phyloP scores from a whole-genome alignment of 2,888 invertebrate species.

The Ichneumoninae sp. region DNA sequence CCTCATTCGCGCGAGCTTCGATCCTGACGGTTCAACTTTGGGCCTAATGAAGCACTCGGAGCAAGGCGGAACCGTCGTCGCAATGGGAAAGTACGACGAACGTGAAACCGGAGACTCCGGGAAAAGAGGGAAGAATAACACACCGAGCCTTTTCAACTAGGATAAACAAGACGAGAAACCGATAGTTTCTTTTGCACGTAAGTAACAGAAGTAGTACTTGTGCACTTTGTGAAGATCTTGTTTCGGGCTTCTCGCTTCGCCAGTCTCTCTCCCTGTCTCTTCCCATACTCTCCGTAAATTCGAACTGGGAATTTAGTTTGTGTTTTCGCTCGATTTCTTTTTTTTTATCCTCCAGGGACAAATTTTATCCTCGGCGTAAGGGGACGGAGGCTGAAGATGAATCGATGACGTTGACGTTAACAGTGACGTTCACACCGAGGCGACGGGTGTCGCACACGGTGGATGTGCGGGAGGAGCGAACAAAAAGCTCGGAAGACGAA shows the following conservation, averaged over 20 bases:
- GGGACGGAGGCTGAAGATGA: conserved; percentile 49
- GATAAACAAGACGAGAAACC: conserved; percentile 20
- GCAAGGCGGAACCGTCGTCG: neutral
- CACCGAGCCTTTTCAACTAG: neutral
- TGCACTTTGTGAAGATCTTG: conserved; percentile 37
- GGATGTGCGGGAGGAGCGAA: conserved; percentile 6
- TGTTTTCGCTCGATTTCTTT: neutral
- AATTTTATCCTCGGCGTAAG: conserved; percentile 31
- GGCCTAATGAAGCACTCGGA: conserved; percentile 16
- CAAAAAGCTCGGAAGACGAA: conserved; percentile 7
- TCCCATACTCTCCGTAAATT: conserved; percentile 19
- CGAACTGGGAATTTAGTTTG: conserved; percentile 51
- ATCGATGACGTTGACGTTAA: conserved; percentile 58
- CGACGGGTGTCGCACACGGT: neutral
- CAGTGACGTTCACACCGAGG: conserved; percentile 33
- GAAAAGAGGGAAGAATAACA: neutral
- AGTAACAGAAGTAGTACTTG: neutral
- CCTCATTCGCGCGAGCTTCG: conserved; percentile 16
- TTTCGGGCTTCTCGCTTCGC: conserved; percentile 43
- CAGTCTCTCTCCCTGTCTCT: neutral
- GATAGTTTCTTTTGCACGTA: conserved; percentile 12
- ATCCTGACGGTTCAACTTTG: neutral
- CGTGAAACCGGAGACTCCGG: conserved; percentile 8
- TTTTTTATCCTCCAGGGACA: conserved; percentile 5
- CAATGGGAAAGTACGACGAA: neutral